Conservation (phyloP, 1,140 invertebrate genomes). For the Eriocheir sinensis region DNA sequence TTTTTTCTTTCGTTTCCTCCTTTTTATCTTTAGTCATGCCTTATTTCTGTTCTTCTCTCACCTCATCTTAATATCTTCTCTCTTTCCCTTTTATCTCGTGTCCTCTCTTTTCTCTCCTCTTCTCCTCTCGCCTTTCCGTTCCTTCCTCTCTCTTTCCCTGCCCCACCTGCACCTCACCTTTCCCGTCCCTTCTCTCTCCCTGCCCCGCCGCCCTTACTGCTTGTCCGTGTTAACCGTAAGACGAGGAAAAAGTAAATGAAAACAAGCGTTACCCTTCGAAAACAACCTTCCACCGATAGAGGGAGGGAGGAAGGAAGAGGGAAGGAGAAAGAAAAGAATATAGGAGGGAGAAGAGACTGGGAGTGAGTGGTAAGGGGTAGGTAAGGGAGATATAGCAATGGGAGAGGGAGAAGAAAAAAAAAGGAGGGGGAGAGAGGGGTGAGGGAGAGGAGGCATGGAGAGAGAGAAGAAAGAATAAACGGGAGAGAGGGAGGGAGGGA, state of each 20-base stretch:
- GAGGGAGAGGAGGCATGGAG: too few species aligned
- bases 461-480: too few species aligned
- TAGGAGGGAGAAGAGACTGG: conserved; percentile 6
- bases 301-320: neutral
- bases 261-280: neutral
- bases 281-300: neutral
- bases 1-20: too few species aligned
- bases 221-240: neutral
- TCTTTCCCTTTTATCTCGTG: neutral
- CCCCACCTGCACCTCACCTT: too few species aligned
- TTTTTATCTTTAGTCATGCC: too few species aligned
- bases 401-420: neutral
- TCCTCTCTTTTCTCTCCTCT: neutral
- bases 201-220: too few species aligned
- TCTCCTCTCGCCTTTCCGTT: too few species aligned
- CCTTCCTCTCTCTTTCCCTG: neutral
- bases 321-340: conserved; percentile 1
- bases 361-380: too few species aligned
- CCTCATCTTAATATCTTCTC: neutral
- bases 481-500: too few species aligned
- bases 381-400: too few species aligned
- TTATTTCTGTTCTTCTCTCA: too few species aligned
- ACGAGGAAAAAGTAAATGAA: neutral
- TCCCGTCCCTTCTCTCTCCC: neutral
- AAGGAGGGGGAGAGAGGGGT: neutral